Conservation (phyloP, 1,140 invertebrate genomes). For the Penaeus japonicus region DNA sequence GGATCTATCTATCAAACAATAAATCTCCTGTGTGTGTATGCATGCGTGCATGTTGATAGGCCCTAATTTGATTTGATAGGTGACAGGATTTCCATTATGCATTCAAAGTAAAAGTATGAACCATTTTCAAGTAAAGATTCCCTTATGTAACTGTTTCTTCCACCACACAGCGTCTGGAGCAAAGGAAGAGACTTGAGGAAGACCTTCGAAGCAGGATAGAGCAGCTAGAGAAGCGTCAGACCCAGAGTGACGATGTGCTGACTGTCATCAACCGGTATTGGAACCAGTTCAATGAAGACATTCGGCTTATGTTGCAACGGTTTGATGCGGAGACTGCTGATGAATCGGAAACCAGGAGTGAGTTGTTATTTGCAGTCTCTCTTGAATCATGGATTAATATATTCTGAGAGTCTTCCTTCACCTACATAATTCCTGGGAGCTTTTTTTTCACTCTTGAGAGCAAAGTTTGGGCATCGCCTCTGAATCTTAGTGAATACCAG, state of each 20-base stretch:
- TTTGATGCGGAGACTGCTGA: conserved; percentile 98
- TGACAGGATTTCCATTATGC: too few relatives aligned
- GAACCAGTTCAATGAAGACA: conserved; percentile 98
- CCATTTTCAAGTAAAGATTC: neutral
- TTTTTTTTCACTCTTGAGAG: too few relatives aligned
- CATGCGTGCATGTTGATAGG: too few relatives aligned
- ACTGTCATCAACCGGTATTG: conserved; percentile 98
- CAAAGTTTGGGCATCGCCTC: too few relatives aligned
- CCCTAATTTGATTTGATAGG: too few relatives aligned
- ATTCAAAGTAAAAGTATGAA: neutral
- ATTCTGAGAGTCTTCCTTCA: neutral
- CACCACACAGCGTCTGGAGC: conserved; percentile 79
- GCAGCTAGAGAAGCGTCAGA: conserved; percentile 95
- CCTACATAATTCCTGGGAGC: too few relatives aligned
- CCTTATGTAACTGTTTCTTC: neutral
- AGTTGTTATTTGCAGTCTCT: conserved; percentile 57
- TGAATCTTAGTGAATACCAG: too few relatives aligned
- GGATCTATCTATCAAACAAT: too few relatives aligned
- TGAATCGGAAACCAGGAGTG: conserved; percentile 93
- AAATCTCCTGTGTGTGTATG: too few relatives aligned
- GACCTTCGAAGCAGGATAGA: conserved; percentile 93
- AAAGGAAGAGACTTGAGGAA: conserved; percentile 85
- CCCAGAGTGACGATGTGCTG: conserved; percentile 96
- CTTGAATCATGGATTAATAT: neutral
- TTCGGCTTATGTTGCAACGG: conserved; percentile 88